phyloP scores from a whole-genome alignment of 2,113 vertebrate species.

The Ophiodon elongatus region DNA sequence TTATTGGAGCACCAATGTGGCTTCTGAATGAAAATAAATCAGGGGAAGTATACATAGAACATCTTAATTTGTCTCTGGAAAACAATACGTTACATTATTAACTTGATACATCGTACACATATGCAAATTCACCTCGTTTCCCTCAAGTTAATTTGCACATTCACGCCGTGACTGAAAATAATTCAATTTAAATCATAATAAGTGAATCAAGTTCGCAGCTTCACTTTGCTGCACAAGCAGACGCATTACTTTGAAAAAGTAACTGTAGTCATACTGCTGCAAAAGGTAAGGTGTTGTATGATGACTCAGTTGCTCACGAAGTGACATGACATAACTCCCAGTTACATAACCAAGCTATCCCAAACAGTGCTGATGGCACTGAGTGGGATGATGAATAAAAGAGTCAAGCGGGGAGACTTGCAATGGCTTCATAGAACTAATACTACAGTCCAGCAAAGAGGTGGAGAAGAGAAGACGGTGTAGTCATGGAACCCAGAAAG shows the following conservation, averaged over 20 bases:
- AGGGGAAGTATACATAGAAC: background rate
- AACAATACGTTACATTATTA: background rate
- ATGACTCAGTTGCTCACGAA: constrained; percentile 53
- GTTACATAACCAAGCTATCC: constrained; percentile 52
- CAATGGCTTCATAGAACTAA: constrained; percentile 2
- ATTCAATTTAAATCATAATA: background rate
- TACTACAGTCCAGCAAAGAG: background rate
- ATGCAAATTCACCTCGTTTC: background rate
- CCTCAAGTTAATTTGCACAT: background rate
- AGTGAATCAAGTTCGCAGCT: background rate
- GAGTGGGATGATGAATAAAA: constrained; percentile 48
- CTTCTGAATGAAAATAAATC: background rate
- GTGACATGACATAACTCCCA: constrained; percentile 56
- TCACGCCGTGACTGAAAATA: background rate
- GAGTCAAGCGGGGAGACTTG: constrained; percentile 15
- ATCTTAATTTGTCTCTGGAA: background rate
- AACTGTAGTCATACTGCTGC: constrained; percentile 10
- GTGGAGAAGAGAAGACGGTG: background rate
- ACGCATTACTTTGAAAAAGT: constrained; percentile 1
- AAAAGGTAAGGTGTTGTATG: constrained; percentile 33
- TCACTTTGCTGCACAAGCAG: background rate
- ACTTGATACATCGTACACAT: background rate
- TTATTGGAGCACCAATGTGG: background rate
- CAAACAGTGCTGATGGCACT: constrained; percentile 43
- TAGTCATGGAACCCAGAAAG: background rate